Evolutionary conservation across 2,797 vertebrate genomes (phyloP).

Genomic region (Benthosema pterotum): DNA sequence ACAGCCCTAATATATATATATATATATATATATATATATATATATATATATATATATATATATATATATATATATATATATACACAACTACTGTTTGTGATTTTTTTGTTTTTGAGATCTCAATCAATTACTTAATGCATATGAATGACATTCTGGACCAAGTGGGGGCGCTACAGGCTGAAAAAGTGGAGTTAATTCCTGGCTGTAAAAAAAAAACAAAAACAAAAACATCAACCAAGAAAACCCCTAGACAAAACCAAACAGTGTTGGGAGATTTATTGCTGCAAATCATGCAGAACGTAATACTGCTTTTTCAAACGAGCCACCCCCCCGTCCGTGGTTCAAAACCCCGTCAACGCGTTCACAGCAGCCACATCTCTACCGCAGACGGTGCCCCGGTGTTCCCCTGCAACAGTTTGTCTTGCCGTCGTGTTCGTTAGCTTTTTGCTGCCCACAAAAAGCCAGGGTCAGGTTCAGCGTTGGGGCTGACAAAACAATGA

Average conservation of each 20-base stretch:
- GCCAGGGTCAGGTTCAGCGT: slow-evolving; percentile 29
- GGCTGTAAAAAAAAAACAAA: not conserved
- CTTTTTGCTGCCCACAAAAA: slow-evolving; percentile 40
- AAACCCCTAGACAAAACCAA: too few species aligned
- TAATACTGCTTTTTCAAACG: not conserved
- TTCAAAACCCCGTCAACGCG: not conserved
- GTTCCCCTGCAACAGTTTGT: slow-evolving; percentile 28
- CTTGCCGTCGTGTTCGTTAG: slow-evolving; percentile 36
- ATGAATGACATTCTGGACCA: too few species aligned
- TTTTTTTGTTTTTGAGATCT: too few species aligned
- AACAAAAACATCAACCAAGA: too few species aligned
- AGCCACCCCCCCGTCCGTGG: not conserved
- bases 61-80: too few species aligned
- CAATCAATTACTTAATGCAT: too few species aligned
- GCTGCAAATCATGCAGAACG: not conserved
- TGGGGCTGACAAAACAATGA: slow-evolving; percentile 53
- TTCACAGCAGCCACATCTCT: not conserved
- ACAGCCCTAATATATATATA: too few species aligned
- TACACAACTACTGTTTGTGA: too few species aligned
- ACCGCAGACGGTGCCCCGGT: slow-evolving; percentile 24
- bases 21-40: too few species aligned
- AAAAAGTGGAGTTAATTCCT: too few species aligned
- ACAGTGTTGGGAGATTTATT: not conserved
- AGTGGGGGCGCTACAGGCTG: too few species aligned
- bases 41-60: too few species aligned